phyloP scores from a whole-genome alignment of 2,888 invertebrate species.

The Arrhopalites spinosus region DNA sequence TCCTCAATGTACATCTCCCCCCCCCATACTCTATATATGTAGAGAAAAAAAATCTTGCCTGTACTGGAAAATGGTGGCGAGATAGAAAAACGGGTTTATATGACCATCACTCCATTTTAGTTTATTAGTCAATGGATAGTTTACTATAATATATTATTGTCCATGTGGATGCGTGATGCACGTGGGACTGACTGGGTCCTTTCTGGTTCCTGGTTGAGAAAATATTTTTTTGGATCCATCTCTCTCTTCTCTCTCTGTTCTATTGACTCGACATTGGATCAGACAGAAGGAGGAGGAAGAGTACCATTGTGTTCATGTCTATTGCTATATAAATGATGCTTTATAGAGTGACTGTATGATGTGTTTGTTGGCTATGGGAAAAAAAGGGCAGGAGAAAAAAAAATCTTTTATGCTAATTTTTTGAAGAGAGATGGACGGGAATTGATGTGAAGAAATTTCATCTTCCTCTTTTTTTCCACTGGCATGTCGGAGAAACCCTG shows the following conservation, averaged over 20 bases:
- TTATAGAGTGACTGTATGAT: not conserved
- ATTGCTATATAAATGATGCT: not conserved
- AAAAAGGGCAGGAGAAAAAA: constrained; percentile 9
- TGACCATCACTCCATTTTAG: too few relatives aligned
- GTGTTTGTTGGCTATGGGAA: not conserved
- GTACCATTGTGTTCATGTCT: not conserved
- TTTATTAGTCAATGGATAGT: too few relatives aligned
- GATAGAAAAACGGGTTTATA: not conserved
- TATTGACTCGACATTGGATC: not conserved
- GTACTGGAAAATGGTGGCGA: not conserved
- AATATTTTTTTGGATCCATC: too few relatives aligned
- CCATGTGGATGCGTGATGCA: not conserved
- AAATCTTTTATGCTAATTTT: constrained; percentile 39
- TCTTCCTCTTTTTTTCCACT: constrained; percentile 25
- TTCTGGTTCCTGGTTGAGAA: too few relatives aligned
- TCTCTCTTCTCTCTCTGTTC: not conserved
- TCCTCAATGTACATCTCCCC: not conserved
- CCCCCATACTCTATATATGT: not conserved
- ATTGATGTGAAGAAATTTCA: constrained; percentile 40
- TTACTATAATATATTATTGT: not conserved
- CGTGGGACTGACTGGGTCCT: not conserved
- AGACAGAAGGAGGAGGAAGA: not conserved
- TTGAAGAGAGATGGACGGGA: constrained; percentile 26
- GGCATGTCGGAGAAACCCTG: not conserved
- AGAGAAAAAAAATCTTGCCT: too few relatives aligned